Conservation (phyloP, 1,140 invertebrate species). For the Campodea augens region DNA sequence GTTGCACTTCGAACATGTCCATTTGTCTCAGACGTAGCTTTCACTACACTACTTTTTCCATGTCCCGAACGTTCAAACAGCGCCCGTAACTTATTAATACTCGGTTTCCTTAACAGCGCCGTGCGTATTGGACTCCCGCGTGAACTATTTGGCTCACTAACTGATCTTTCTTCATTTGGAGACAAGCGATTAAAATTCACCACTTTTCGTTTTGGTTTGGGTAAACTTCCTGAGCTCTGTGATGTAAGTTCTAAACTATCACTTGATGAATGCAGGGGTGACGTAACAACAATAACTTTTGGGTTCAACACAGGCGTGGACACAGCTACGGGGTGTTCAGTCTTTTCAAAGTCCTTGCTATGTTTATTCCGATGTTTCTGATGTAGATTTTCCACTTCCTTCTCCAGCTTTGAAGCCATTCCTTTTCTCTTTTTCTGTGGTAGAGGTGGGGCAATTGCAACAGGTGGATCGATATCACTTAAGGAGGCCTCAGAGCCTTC, state of each 20-base stretch:
- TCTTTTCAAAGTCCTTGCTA: conserved; percentile 4
- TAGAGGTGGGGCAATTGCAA: conserved; percentile 14
- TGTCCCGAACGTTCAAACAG: too few species aligned
- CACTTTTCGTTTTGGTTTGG: conserved; percentile 8
- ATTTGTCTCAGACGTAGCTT: too few species aligned
- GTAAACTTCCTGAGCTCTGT: background rate
- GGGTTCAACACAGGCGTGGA: background rate
- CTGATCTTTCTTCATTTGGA: conserved; percentile 3
- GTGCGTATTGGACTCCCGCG: conserved; percentile 16
- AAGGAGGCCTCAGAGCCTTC: conserved; percentile 10
- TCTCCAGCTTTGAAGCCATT: conserved; percentile 20
- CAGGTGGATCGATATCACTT: conserved; percentile 3
- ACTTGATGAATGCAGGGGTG: conserved; percentile 2
- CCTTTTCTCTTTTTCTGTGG: conserved; percentile 14
- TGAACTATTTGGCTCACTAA: conserved; percentile 5
- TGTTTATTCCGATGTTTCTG: conserved; percentile 14
- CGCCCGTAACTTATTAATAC: conserved; percentile 27
- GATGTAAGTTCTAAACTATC: background rate
- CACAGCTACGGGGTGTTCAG: background rate
- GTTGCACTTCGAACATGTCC: too few species aligned
- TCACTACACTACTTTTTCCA: too few species aligned
- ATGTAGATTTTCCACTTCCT: conserved; percentile 22
- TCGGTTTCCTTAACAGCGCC: conserved; percentile 21
- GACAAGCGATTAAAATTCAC: background rate
- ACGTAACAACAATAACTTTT: background rate